Base-by-base conservation (phyloP, 2,888 invertebrate species). In the Sclerodermus sp. region DNA sequence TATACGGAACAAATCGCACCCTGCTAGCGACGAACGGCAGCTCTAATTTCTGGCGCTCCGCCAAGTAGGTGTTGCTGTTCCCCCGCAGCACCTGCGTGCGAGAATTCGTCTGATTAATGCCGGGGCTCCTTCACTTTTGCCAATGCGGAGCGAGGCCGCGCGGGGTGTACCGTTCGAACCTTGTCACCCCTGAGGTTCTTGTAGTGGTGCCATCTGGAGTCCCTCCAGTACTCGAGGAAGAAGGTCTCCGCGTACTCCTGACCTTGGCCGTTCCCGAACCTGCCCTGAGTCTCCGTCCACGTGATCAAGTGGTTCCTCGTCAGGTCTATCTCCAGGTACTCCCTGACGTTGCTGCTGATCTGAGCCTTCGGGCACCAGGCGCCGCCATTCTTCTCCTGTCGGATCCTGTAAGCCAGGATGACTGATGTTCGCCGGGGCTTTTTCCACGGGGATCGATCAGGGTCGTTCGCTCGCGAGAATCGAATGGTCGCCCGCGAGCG, bases 321-420 rank as follows among this genome's bases (percentile, higher is more conserved):
- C 38, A 95, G 82, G 71, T 93, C 88, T 44, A 91, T 85, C 77
- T 95, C 91, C 42, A 95, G 81, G 77, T 86, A 94, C 74, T 95
- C 93, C 12, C 89, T 85, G 50, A 89, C 86, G 49, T 85, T 85
- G 46, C 86, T 84, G 61, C 87, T 85, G 63, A 93, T 90, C 69
- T 89, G 86, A 1, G 87, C 87, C 69, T 89, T 88, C 8, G 95
- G 94, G 78, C 95, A 95, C 95, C 95, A 95, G 0, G 95, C 94
- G 0, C 95, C 95, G 1, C 93, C 93, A 57, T 90, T 89, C 63
- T 87, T 86, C 73, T 94, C 94, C 45, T 89, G 88, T 8, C 92
- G 85, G 60, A 94, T 87, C 76, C 94, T 94, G 82, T 34, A 34
- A 34, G 13, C 12, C 34, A 4, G 4, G 6, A 12, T 34, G 18